A percentile compares a stretch with the other conserved stretches of the same genome.
Evolutionary conservation across 2,797 vertebrate species (phyloP).

Genomic region (Aphelocoma californica): DNA sequence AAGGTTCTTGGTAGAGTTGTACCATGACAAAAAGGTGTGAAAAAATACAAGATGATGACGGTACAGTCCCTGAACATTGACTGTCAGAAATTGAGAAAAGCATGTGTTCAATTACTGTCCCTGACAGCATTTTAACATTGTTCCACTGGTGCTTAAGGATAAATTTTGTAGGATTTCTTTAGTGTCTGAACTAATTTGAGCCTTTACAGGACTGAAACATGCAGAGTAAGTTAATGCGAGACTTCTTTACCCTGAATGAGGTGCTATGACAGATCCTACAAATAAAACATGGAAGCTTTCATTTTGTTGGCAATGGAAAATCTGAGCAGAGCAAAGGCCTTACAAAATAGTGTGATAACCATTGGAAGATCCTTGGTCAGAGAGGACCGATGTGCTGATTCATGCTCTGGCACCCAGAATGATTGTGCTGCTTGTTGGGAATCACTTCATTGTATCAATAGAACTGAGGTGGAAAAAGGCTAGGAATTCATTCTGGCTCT

Average conservation of each 20-base stretch:
- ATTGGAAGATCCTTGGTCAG: not conserved
- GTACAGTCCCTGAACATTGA: not conserved
- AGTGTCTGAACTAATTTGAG: not conserved
- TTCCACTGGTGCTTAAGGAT: not conserved
- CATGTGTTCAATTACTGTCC: not conserved
- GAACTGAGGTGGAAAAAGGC: slow-evolving; percentile 42
- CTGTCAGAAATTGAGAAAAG: not conserved
- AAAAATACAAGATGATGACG: not conserved
- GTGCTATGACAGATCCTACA: slow-evolving; percentile 45
- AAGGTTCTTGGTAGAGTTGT: not conserved
- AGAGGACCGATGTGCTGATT: slow-evolving; percentile 45
- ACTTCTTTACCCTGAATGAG: slow-evolving; percentile 37
- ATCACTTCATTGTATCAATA: slow-evolving; percentile 54
- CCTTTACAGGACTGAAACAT: not conserved
- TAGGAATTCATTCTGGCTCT: slow-evolving; percentile 56
- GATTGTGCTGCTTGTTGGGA: slow-evolving; percentile 32
- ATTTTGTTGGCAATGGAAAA: slow-evolving; percentile 10
- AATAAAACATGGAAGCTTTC: slow-evolving; percentile 10
- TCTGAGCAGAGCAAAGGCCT: slow-evolving; percentile 47
- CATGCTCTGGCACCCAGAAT: slow-evolving; percentile 11
- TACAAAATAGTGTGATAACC: not conserved
- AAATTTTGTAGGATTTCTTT: not conserved
- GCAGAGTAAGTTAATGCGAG: not conserved
- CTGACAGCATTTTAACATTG: not conserved
- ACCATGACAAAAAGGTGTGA: not conserved